Evolutionary conservation across 2,797 vertebrate genomes (phyloP).

Genomic region (Sandelia bainsii): DNA sequence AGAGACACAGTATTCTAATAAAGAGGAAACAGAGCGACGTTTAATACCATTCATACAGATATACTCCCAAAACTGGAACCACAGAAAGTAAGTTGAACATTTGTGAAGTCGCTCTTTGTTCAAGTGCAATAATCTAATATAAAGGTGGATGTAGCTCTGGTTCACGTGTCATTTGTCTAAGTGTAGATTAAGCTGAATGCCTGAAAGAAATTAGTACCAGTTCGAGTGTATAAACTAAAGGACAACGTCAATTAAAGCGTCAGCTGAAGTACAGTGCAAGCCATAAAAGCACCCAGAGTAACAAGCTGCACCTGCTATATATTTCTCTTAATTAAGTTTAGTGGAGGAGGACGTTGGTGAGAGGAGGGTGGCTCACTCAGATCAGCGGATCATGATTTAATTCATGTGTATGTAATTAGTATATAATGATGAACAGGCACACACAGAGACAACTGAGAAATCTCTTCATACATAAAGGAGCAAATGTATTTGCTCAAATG

Average conservation of each 20-base stretch:
- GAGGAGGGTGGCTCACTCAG: not conserved
- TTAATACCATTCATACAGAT: no score
- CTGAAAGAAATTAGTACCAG: not conserved
- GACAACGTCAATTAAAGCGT: not conserved
- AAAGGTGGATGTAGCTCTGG: not conserved
- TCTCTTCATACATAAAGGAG: constrained; percentile 26
- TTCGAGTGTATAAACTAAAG: not conserved
- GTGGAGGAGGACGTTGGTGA: constrained; percentile 2
- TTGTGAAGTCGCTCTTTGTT: no score
- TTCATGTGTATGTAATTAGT: constrained; percentile 1
- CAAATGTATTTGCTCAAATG: constrained; percentile 12
- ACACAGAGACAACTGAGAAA: constrained; percentile 23
- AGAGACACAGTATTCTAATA: no score
- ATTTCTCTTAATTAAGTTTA: not conserved
- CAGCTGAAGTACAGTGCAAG: not conserved
- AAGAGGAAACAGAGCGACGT: no score
- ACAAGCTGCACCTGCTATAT: not conserved
- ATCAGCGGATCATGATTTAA: not conserved
- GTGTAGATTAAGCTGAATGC: not conserved
- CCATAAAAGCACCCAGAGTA: not conserved
- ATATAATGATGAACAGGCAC: not conserved
- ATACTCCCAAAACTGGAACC: no score
- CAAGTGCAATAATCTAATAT: not conserved
- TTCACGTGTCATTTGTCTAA: not conserved
- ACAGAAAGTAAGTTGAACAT: no score